Base-by-base conservation (phyloP, 2,797 vertebrate species). In the Ptychobarbus kaznakovi region DNA sequence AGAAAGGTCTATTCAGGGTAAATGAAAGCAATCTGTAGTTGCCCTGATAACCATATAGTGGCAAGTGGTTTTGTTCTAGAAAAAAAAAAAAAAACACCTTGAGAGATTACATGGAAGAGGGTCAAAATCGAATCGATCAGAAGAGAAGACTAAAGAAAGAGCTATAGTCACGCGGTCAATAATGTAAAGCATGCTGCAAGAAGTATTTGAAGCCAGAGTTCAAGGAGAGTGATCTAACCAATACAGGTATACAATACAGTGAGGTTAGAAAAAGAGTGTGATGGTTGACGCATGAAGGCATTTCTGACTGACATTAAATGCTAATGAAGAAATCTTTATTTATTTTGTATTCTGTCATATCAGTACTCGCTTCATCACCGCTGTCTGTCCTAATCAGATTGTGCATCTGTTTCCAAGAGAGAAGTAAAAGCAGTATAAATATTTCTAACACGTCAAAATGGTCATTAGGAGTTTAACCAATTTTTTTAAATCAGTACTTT, bases 1-100 rank as follows among this genome's bases (percentile, higher is more conserved):
- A 69, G 56, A 61, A 13, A 58, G 28, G 7, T 84, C 65, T 72
- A 75, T 49, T 80, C 82, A 82, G 63, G 74, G 49, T 46, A 80
- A 66, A 32, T 80, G 68, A 82, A 87, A 82, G 72, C 66, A 69
- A 86, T 82, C 66, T 68, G 63, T 22, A 44, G 61, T 49, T 28
- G 72, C 44, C 35, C 53, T n/a, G 69, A 82, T 28, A 77, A 82
- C 28, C 3, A 68, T 73, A 79, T n/a, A 81, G 66, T n/a, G 58
- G 4, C 4, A 80, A 81, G 22, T 35, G 9, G 32, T 70, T 66
- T 81, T 79, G 12, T 66, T 70, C 15, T 46, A 6, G 28, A 35
- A 16, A 53, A 80, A 51, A 16, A 32, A 32, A 32, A 32, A 1
- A 40, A 70, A 16, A 5, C 46, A 6, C 0, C 0, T 58, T n/a